Conservation (phyloP, 2,888 invertebrate genomes). For the Dynastes hyllus region DNA sequence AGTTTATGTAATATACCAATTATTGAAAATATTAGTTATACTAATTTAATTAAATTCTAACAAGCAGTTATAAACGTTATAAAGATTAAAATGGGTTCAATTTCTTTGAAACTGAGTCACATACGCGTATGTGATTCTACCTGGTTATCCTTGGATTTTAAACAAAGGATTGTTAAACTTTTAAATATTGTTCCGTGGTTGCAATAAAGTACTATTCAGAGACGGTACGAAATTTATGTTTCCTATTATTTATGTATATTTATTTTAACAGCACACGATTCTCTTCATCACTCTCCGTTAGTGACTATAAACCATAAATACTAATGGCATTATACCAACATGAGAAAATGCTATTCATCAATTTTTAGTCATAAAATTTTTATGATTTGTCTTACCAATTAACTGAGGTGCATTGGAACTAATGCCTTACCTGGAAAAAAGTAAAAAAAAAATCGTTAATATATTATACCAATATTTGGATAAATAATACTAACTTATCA, state of each 20-base stretch:
- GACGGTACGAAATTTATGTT: neutral
- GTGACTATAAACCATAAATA: neutral
- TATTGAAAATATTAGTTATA: no score
- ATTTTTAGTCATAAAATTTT: constrained; percentile 1
- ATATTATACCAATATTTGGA: constrained; percentile 12
- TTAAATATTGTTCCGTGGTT: constrained; percentile 18
- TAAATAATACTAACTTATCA: constrained; percentile 1
- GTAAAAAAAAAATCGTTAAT: constrained; percentile 1
- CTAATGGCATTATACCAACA: no score
- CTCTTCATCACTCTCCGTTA: neutral
- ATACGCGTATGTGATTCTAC: neutral
- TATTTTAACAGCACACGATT: neutral
- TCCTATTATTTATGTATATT: neutral
- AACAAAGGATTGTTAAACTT: constrained; percentile 34
- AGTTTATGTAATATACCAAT: no score
- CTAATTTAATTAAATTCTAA: neutral
- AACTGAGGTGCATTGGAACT: neutral
- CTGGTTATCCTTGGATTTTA: constrained; percentile 35
- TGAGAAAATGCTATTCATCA: neutral
- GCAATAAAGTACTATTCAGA: neutral
- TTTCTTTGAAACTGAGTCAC: constrained; percentile 1
- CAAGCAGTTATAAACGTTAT: neutral
- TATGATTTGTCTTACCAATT: neutral
- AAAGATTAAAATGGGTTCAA: no score
- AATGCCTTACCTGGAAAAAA: constrained; percentile 20